Evolutionary conservation across 2,888 invertebrate genomes (phyloP).

Genomic region (Drosophila quasianomalipes): DNA sequence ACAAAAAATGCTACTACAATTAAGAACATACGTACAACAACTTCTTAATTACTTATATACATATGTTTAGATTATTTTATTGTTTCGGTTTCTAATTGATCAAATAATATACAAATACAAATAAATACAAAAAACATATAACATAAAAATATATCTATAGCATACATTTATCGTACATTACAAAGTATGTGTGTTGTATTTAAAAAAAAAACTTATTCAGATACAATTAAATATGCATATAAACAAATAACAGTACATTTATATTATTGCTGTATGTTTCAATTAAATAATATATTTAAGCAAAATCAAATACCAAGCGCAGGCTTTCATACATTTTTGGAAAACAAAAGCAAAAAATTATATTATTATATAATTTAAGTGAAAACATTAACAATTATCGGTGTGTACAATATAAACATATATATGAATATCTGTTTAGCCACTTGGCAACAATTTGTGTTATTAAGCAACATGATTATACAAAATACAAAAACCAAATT

Average conservation of each 20-base stretch:
- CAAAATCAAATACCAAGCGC: conserved; percentile 54
- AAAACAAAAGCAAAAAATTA: conserved; percentile 29
- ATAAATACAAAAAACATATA: conserved; percentile 61
- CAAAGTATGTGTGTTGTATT: conserved; percentile 34
- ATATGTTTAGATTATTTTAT: conserved; percentile 1
- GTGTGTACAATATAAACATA: conserved; percentile 63
- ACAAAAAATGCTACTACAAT: conserved; percentile 1
- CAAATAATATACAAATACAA: conserved; percentile 68
- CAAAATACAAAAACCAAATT: conserved; percentile 26
- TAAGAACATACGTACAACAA: conserved; percentile 12
- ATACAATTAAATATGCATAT: conserved; percentile 39
- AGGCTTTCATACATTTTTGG: conserved; percentile 83
- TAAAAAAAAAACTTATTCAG: conserved; percentile 12
- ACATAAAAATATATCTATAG: conserved; percentile 27
- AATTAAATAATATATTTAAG: conserved; percentile 39
- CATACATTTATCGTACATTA: conserved; percentile 30
- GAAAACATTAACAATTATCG: conserved; percentile 61
- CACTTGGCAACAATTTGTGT: conserved; percentile 75
- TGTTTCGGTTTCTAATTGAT: conserved; percentile 36
- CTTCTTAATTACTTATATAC: conserved; percentile 12
- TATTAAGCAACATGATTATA: conserved; percentile 39
- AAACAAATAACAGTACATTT: conserved; percentile 13
- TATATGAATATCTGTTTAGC: conserved; percentile 60
- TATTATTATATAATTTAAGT: conserved; percentile 46
- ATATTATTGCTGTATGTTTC: conserved; percentile 51